These are phyloP conservation scores for Pristionchus arcanus DNA, from an alignment of 2,888 invertebrate genomes.

Conservation along the genomic window DNA sequence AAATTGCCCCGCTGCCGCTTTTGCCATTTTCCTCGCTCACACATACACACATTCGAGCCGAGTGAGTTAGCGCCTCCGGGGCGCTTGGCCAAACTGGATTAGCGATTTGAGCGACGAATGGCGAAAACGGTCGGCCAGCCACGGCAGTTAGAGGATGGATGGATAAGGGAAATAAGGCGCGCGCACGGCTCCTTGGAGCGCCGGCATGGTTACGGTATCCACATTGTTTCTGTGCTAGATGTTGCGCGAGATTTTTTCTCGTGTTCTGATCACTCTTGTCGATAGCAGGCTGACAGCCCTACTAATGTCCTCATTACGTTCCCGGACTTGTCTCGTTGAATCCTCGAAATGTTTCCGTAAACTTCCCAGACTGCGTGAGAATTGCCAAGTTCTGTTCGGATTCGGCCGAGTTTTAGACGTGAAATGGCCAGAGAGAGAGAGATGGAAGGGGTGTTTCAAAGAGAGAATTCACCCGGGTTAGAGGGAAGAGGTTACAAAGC, in stretches of 20 bases:
- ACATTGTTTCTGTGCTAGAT: too few relatives aligned
- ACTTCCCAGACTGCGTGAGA: background rate
- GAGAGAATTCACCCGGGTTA: constrained; percentile 3
- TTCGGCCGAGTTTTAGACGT: background rate
- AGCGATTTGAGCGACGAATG: constrained; percentile 19
- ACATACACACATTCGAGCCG: background rate
- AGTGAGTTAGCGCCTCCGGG: constrained; percentile 41
- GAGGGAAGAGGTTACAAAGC: constrained; percentile 33
- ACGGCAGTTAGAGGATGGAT: background rate
- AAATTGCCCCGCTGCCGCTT: constrained; percentile 31
- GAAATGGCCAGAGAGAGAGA: background rate
- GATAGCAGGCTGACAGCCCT: too few relatives aligned
- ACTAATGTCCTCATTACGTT: background rate
- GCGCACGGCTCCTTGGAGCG: background rate
- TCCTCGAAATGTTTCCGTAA: background rate
- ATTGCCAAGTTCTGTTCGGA: background rate
- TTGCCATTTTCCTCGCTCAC: constrained; percentile 13
- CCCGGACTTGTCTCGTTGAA: background rate
- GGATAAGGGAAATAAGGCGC: background rate
- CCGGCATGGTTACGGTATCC: background rate
- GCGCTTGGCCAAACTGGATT: constrained; percentile 37
- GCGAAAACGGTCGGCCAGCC: background rate
- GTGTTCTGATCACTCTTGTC: too few relatives aligned
- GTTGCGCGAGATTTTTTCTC: too few relatives aligned
- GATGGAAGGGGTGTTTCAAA: background rate